Evolutionary conservation across 1,140 invertebrate genomes (phyloP), one percentile per base, ranked within the genome.

Genomic region (Schlechtendalia chinensis): DNA sequence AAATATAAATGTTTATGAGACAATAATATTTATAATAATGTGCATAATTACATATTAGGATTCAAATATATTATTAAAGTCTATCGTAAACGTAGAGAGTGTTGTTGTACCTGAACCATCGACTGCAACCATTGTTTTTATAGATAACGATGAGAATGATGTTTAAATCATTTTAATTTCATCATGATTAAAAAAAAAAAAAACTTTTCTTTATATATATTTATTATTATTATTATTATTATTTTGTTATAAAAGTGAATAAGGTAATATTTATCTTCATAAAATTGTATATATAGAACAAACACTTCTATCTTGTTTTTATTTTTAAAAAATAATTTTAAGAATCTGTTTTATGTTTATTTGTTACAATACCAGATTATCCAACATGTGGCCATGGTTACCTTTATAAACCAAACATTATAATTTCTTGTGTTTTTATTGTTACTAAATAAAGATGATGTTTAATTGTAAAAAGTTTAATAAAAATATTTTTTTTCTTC

Each of bases 1-100:
- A 50, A 53, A 50, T 24, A 8, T 27, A 24, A 17, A 71, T 29
- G 22, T 53, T 39, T 19, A 16, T 24, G 22, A 50, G 16, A 47
- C 12, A 47, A 11, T 39, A 19, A 39, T 17, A 17, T 67, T 67
- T 16, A n/a, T 74, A 0, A 74, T 29, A 29, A n/a, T 72, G n/a
- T n/a, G 6, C 14, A n/a, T n/a, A n/a, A 39, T 59, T 77, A 47
- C 39, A 24, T 75, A 58, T 75, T 72, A 77, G 53, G 53, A 77
- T 5, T 19, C 19, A 2, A 11, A 54, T 24, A 16, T 47, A 16
- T 24, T 24, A 22, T 17, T 77, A 47, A 8, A 77, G 59, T 61
- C 32, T 61, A 77, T n/a, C 14, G 71, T 74, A 47, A 59, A 22
- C 61, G 56, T 77, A 17, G 74, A 77, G 59, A 59, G 32, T 77